phyloP scores from a whole-genome alignment of 1,140 invertebrate species.

The Drosophila kurseongensis region DNA sequence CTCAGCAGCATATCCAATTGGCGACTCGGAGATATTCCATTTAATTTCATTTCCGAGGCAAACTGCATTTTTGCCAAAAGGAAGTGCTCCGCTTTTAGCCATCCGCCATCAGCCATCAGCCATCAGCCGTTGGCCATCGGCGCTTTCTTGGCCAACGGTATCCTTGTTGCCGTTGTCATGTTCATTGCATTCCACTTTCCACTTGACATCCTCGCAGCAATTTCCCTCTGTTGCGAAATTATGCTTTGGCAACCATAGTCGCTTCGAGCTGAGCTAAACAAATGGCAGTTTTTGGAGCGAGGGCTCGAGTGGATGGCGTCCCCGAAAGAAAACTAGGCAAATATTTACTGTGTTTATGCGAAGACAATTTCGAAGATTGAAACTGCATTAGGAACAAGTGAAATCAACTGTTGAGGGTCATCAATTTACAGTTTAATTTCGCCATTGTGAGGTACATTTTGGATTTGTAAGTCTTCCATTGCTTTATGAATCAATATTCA shows the following conservation, averaged over 20 bases:
- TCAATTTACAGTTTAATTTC: no score
- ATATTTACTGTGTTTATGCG: constrained; percentile 49
- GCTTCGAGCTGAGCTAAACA: constrained; percentile 47
- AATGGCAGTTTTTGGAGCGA: constrained; percentile 26
- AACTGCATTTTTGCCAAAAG: constrained; percentile 51
- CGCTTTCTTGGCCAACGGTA: constrained; percentile 32
- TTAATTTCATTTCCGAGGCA: constrained; percentile 64
- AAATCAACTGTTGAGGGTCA: no score
- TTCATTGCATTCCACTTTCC: constrained; percentile 72
- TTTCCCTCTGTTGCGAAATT: constrained; percentile 76
- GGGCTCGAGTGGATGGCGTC: constrained; percentile 9
- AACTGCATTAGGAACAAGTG: no score
- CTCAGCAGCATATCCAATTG: constrained; percentile 33
- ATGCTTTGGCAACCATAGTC: constrained; percentile 53
- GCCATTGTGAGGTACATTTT: no score
- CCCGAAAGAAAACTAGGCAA: constrained; percentile 61
- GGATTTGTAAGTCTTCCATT: no score
- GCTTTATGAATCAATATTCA: no score
- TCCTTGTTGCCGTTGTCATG: constrained; percentile 53
- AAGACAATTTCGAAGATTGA: constrained; percentile 2
- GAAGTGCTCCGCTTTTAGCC: constrained; percentile 24
- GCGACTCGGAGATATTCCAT: constrained; percentile 41
- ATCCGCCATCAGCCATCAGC: constrained; percentile 17
- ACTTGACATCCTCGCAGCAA: constrained; percentile 77
- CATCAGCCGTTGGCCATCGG: constrained; percentile 23